Base-by-base conservation (phyloP, 1,140 invertebrate species). In the Sarcophaga bullata region DNA sequence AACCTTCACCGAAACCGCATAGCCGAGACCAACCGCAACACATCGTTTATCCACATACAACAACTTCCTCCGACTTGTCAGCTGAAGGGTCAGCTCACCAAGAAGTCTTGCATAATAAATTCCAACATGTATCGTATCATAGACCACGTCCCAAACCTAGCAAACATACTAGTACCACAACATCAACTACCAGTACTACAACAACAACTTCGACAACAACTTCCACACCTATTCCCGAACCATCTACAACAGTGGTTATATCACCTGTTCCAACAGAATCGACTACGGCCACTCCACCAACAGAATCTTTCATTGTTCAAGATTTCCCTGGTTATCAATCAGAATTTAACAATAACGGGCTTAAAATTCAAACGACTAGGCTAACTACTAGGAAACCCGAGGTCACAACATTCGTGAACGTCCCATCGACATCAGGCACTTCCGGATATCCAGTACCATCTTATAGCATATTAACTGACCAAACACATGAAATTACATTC, bases 191-290 rank as follows among this genome's bases (percentile, higher is more conserved):
- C 58, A 80, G 83, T n/a, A 88, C 86, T 11, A 87, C 89, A 8
- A 86, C 88, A 37, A 91, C 87, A 54, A 86, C 85, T 83, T 86
- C 84, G 47, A 80, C 83, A 82, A 84, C 82, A 81, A 88, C 89
- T 72, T 85, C 87, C 11, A 87, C 87, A 82, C 73, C 87, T 25
- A 87, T 87, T 82, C 73, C 87, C 17, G 82, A 86, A 47, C 86
- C 86, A 49, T 87, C 87, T 11, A 86, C 86, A 17, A 84, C 88
- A 13, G 85, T 84, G 9, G 80, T 85, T 8, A 73, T 86, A 8
- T 84, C 86, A 8, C 84, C 86, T 19, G 81, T 84, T 8, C 83
- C 84, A 72, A 85, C 84, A 37, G 84, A 84, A 82, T 80, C 82
- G 82, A 81, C 73, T 13, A 81, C 62, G 4, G 17, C 49, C 1